Evolutionary conservation across 1,140 invertebrate genomes (phyloP), one percentile per base, ranked within the genome.

Genomic region (Cyrtorhinus lividipennis): DNA sequence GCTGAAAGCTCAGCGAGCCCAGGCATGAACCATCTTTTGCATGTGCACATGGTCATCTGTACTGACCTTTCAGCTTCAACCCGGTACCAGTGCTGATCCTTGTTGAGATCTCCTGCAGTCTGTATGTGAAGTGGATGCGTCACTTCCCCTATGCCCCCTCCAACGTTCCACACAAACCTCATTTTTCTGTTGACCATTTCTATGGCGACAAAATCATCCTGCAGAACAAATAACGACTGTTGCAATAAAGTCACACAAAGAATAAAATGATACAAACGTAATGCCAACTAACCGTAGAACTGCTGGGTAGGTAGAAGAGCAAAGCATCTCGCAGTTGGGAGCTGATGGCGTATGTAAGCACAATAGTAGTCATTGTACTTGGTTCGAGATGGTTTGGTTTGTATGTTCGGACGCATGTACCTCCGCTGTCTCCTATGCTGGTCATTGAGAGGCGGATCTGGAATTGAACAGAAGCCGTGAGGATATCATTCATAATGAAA

Each of bases 381-480:
- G 89, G 80, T 24, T 84, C 78, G 48, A 85, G 73, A 15, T 78
- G 76, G 0, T 74, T 71, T 1, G 81, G 74, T 46, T 80, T 72
- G 71, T 89, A 95, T 0, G 85, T 83, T 63, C 92, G 79, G 2
- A 83, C 76, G 74, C 83, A 70, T 56, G 64, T 68, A 12, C 59
- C 69, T 65, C 67, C 58, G 12, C 65, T 66, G 10, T 64, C 63
- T n/a, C 64, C 56, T 13, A 73, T 71, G 57, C 73, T 72, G 5
- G 74, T 84, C 64, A 93, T 66, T 0, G 90, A 91, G 1, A 94
- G 79, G 57, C 85, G 81, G 68, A 95, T 90, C 88, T 91, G 67
- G 44, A 76, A 67, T 15, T n/a, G n/a, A n/a, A n/a, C n/a, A n/a
- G n/a, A n/a, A n/a, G n/a, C n/a, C n/a, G n/a, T n/a, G n/a, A n/a